Percentiles rank a stretch among this genome's conserved stretches.
phyloP scores from a whole-genome alignment of 2,797 vertebrate genomes.

The Sparus aurata region DNA sequence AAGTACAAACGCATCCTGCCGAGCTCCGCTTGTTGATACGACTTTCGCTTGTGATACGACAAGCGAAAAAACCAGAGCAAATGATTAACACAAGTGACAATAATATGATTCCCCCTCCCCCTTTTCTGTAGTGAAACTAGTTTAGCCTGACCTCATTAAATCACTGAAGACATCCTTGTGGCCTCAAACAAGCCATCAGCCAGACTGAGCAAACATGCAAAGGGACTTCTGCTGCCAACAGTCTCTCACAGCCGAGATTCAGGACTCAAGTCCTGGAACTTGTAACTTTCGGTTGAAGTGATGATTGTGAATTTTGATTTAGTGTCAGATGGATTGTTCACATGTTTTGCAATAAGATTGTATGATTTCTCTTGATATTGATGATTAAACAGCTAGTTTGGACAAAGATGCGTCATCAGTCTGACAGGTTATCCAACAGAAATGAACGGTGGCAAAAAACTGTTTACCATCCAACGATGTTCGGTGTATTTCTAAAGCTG shows the following conservation, averaged over 20 bases:
- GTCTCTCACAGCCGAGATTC: conserved; percentile 9
- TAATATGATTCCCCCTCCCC: conserved; percentile 55
- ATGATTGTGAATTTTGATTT: neutral
- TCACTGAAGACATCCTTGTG: conserved; percentile 68
- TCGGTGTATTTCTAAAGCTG: neutral
- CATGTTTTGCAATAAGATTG: neutral
- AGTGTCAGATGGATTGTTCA: neutral
- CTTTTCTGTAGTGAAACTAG: conserved; percentile 69
- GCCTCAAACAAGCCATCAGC: conserved; percentile 71
- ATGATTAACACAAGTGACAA: conserved; percentile 61
- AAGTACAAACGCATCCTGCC: conserved; percentile 10
- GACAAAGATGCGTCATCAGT: neutral
- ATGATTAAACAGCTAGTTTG: neutral
- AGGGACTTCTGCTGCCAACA: conserved; percentile 18
- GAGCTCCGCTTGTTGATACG: conserved; percentile 4
- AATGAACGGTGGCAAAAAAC: neutral
- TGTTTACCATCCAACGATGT: neutral
- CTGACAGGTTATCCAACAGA: neutral
- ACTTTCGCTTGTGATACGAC: neutral
- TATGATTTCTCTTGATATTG: neutral
- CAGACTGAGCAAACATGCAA: conserved; percentile 55
- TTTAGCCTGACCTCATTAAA: conserved; percentile 80
- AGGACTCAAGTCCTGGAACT: conserved; percentile 3
- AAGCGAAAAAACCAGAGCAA: conserved; percentile 53
- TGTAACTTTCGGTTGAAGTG: neutral